Evolutionary conservation across 2,888 invertebrate genomes (phyloP).

Genomic region (Notodonta dromedarius): DNA sequence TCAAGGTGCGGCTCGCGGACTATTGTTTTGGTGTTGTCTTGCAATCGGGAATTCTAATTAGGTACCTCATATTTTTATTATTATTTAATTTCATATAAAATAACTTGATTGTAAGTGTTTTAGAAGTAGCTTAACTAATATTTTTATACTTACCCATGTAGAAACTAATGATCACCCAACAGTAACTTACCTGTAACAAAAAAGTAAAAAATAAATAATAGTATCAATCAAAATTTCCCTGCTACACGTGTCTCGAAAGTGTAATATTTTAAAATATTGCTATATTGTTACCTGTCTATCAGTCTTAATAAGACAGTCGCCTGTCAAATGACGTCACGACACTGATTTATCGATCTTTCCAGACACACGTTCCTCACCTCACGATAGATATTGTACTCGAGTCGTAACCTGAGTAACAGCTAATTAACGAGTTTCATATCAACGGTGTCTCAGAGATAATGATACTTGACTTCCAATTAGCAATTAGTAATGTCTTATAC

Average conservation of each 20-base stretch:
- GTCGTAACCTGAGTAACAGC: slow-evolving; percentile 27
- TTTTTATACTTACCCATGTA: not conserved
- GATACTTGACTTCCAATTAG: slow-evolving; percentile 38
- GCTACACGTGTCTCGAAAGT: no score
- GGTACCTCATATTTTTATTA: no score
- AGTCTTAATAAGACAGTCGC: not conserved
- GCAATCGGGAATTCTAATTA: no score
- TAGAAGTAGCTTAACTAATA: no score
- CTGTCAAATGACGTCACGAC: not conserved
- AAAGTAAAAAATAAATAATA: not conserved
- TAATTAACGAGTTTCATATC: slow-evolving; percentile 34
- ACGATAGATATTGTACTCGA: slow-evolving; percentile 8
- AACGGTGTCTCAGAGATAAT: slow-evolving; percentile 27
- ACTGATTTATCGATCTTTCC: not conserved
- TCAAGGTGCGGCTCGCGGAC: slow-evolving; percentile 14
- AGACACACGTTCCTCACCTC: not conserved
- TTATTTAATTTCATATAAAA: no score
- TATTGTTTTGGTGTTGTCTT: slow-evolving; percentile 27
- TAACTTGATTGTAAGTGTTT: no score
- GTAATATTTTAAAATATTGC: no score
- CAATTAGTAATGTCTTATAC: slow-evolving; percentile 35
- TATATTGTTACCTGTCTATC: not conserved
- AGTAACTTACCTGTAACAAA: slow-evolving; percentile 36
- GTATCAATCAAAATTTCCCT: not conserved
- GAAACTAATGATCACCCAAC: not conserved